Evolutionary conservation across 2,888 invertebrate species (phyloP).

Genomic region (Leptopterna dolabrata): DNA sequence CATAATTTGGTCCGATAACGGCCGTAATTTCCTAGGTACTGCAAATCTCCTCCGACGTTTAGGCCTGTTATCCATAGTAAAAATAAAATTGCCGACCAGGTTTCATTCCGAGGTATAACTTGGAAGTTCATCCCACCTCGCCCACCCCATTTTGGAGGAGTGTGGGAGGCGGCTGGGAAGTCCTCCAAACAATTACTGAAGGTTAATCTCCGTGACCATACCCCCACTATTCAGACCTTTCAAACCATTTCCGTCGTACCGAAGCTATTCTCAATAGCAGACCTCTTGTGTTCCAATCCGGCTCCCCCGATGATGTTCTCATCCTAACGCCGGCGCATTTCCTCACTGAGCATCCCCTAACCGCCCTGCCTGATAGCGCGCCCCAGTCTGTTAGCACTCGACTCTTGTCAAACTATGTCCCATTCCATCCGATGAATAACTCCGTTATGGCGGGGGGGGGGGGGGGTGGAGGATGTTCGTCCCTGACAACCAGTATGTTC

Average conservation of each 20-base stretch:
- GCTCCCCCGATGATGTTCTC: no score
- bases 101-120: neutral
- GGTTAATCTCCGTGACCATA: neutral
- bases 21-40: constrained; percentile 13
- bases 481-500: no score
- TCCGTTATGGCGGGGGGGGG: no score
- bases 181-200: neutral
- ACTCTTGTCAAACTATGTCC: no score
- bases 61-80: neutral
- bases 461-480: no score
- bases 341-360: neutral
- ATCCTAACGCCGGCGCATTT: neutral
- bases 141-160: neutral
- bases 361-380: neutral
- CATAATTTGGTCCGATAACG: constrained; percentile 36
- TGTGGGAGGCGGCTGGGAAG: neutral
- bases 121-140: neutral
- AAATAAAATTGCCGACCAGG: neutral
- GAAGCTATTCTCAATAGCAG: neutral
- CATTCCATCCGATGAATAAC: no score
- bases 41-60: neutral
- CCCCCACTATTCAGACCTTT: neutral
- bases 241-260: neutral
- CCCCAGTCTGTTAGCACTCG: no score
- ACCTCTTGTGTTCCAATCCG: neutral